These are phyloP conservation scores for Spialia ferax DNA, from an alignment of 2,888 invertebrate genomes.

Conservation along the genomic window DNA sequence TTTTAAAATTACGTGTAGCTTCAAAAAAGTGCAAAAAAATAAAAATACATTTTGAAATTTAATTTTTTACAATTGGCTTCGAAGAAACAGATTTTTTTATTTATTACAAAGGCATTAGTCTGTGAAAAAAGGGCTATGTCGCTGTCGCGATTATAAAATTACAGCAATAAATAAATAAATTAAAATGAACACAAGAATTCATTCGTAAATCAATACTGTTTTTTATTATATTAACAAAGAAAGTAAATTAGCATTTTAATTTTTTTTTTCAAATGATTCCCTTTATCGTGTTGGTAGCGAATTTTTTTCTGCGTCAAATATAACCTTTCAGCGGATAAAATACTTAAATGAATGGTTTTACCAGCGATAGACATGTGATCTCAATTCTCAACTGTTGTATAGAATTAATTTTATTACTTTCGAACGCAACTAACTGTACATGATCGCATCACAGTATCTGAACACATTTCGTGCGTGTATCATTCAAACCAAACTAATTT, in stretches of 20 bases:
- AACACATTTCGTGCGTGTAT: background rate
- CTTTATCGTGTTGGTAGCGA: background rate
- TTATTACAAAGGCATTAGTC: too few relatives aligned
- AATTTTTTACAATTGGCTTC: too few relatives aligned
- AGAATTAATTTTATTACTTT: background rate
- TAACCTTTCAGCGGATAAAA: background rate
- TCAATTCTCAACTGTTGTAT: background rate
- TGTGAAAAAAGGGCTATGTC: too few relatives aligned
- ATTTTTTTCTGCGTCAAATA: background rate
- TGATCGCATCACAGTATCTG: background rate
- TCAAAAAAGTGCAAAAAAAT: background rate
- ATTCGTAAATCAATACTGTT: too few relatives aligned
- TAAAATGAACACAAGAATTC: too few relatives aligned
- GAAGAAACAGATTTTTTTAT: too few relatives aligned
- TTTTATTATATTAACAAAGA: background rate
- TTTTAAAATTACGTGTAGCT: too few relatives aligned
- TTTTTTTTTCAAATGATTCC: background rate
- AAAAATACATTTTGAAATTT: background rate
- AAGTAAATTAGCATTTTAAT: background rate
- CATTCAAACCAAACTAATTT: too few relatives aligned
- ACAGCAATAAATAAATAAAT: too few relatives aligned
- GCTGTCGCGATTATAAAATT: too few relatives aligned
- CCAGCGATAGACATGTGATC: background rate
- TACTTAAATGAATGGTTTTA: background rate
- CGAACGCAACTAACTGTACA: constrained; percentile 7